These are phyloP conservation scores for Pristionchus fissidentatus DNA, from an alignment of 2,888 invertebrate species.

Conservation along the genomic window DNA sequence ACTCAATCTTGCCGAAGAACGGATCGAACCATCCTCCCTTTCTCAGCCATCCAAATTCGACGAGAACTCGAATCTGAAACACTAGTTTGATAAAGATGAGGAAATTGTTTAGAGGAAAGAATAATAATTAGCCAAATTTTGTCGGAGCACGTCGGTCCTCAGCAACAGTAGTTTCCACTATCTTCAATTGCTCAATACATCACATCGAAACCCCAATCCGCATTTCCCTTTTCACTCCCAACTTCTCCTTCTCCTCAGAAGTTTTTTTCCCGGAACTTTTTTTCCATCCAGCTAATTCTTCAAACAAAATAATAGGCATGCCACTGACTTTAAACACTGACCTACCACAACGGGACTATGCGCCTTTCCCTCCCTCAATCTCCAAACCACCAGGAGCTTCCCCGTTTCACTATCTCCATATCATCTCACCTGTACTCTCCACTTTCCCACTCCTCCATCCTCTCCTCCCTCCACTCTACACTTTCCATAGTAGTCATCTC, in stretches of 20 bases:
- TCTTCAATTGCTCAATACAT: not conserved
- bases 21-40: not conserved
- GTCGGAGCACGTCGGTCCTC: conserved; percentile 16
- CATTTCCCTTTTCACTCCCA: not conserved
- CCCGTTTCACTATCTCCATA: too few species aligned
- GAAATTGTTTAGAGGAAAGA: not conserved
- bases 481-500: not conserved
- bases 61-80: not conserved
- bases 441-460: not conserved
- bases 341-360: too few species aligned
- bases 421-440: not conserved
- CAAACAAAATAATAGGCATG: too few species aligned
- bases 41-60: not conserved
- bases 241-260: too few species aligned
- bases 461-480: not conserved
- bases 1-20: conserved; percentile 6
- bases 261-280: too few species aligned
- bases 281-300: too few species aligned
- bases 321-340: too few species aligned
- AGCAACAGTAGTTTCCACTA: not conserved
- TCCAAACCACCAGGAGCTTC: too few species aligned
- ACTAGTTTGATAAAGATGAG: not conserved
- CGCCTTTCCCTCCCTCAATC: too few species aligned
- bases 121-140: too few species aligned
- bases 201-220: not conserved